A percentile compares a stretch with the other conserved stretches of the same genome.
phyloP scores from a whole-genome alignment of 2,888 invertebrate genomes.

The Catocala fraxini region DNA sequence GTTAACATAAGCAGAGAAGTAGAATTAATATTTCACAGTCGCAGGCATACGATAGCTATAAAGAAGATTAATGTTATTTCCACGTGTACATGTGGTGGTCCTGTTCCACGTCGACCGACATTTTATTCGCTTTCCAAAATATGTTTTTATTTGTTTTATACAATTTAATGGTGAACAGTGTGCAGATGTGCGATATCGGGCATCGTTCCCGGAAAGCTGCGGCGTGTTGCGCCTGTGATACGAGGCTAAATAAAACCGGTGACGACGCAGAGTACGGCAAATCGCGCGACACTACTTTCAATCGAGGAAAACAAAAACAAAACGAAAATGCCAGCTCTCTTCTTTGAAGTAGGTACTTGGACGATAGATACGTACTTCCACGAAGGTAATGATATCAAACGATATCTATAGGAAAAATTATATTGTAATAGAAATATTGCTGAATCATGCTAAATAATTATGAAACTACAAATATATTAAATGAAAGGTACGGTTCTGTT shows the following conservation, averaged over 20 bases:
- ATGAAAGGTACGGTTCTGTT: constrained; percentile 4
- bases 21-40: neutral
- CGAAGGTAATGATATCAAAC: constrained; percentile 11
- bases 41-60: constrained; percentile 3
- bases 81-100: constrained; percentile 14
- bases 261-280: constrained; percentile 54
- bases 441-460: neutral
- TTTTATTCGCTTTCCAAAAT: constrained; percentile 36
- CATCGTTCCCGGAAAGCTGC: constrained; percentile 65
- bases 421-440: constrained; percentile 8
- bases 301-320: constrained; percentile 43
- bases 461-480: neutral
- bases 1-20: too few species aligned
- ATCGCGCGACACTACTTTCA: constrained; percentile 46
- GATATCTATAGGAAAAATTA: constrained; percentile 36
- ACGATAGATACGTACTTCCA: constrained; percentile 14
- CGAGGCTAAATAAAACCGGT: constrained; percentile 62
- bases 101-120: constrained; percentile 29
- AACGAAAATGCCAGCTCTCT: constrained; percentile 19
- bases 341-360: constrained; percentile 29
- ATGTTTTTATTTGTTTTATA: constrained; percentile 51
- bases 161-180: constrained; percentile 50
- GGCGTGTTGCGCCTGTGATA: constrained; percentile 50
- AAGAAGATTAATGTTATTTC: constrained; percentile 21
- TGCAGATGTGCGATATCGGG: constrained; percentile 56